Evolutionary conservation across 2,888 invertebrate species (phyloP), one percentile per base, ranked within the genome.

Genomic region (Tridacna gigas): DNA sequence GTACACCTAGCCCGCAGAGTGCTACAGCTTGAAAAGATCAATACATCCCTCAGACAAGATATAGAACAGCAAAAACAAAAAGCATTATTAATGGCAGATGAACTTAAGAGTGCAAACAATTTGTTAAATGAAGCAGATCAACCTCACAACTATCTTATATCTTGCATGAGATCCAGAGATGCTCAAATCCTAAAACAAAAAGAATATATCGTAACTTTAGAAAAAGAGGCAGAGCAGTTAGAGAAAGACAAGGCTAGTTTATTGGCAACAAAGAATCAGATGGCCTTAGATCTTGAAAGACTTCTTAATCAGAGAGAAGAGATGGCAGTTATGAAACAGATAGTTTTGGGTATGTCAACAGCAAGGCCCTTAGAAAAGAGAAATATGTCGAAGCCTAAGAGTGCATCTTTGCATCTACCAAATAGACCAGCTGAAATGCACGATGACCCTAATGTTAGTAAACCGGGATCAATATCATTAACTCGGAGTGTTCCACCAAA

Each of bases 61-160:
- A 75, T 94, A 9, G 92, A 94, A 47, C 83, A 90, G 77, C 92
- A 94, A 78, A 92, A 92, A 84, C 86, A 87, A 56, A 92, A 90
- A 84, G 86, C 88, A 11, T 86, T 89, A 45, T 89, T 93, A 61
- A 80, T 94, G 20, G 90, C 91, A 18, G 91, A 93, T 22, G 92
- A 94, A 91, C 94, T 94, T 56, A 92, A 93, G 88, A 91, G 79
- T 48, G 90, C 91, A 37, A 94, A 94, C 77, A 87, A 89, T 25
- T 77, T 94, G 20, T 80, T 95, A 74, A 92, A 93, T 79, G 91
- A 93, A 79, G 92, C 94, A 12, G 93, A 94, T 77, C 94, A 95
- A 86, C 94, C 94, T 0, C 94, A 95, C 82, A 93, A 92, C 86
- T 94, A 94, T 87, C 90, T 95, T 25, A 92, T 95, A 67, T 93